These are phyloP conservation scores for Patiria pectinifera DNA, from an alignment of 53 echinoderm and acorn worm genomes.

Conservation along the genomic window DNA sequence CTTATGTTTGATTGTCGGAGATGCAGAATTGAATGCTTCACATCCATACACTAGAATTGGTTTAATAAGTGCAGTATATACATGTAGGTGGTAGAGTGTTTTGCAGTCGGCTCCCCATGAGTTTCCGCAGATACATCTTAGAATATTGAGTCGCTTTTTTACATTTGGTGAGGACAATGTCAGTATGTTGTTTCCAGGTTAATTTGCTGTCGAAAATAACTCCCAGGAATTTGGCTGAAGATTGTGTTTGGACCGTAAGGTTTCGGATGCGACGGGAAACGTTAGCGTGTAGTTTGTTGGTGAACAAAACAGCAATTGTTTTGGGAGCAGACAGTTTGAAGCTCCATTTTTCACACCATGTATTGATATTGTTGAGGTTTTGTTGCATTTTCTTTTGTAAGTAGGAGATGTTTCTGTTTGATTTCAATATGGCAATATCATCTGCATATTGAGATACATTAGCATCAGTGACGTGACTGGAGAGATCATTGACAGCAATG, in stretches of 20 bases:
- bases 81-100: too few species aligned
- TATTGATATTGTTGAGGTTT: background rate
- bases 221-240: background rate
- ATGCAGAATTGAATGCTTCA: slow-evolving; percentile 49
- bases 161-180: slow-evolving; percentile 21
- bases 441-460: slow-evolving; percentile 31
- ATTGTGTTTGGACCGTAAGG: background rate
- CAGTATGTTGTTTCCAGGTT: slow-evolving; percentile 33
- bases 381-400: background rate
- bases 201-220: slow-evolving; percentile 41
- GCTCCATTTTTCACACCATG: slow-evolving; percentile 46
- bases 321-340: too few species aligned
- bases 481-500: background rate
- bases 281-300: background rate
- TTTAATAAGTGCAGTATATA: slow-evolving; percentile 45
- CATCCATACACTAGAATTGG: slow-evolving; percentile 55
- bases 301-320: slow-evolving; percentile 20
- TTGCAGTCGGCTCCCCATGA: slow-evolving; percentile 34
- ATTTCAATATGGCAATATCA: slow-evolving; percentile 39
- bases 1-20: background rate
- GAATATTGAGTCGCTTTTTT: slow-evolving; percentile 46
- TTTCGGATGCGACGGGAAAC: background rate
- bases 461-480: too few species aligned
- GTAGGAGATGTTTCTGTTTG: slow-evolving; percentile 20
- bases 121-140: slow-evolving; percentile 14